These are phyloP conservation scores for Mus spicilegus DNA, from an alignment of 2,113 vertebrate species.

Conservation along the genomic window DNA sequence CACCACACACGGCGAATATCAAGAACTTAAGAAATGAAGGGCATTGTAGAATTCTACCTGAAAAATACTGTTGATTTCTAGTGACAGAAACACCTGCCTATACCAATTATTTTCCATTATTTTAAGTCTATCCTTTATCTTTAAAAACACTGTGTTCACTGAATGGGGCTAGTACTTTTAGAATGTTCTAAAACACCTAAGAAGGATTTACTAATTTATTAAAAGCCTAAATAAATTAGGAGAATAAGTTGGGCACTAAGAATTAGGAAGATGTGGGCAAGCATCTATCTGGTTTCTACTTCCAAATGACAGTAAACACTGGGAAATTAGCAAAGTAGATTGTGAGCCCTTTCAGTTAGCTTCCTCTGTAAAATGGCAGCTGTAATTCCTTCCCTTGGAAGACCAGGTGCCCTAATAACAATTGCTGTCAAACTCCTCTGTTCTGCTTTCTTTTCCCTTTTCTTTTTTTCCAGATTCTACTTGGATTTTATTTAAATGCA, in stretches of 20 bases:
- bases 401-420: background rate
- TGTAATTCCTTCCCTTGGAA: background rate
- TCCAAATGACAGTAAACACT: background rate
- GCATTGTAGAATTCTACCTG: background rate
- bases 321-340: background rate
- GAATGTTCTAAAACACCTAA: background rate
- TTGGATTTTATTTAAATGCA: conserved; percentile 40
- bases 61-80: background rate
- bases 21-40: background rate
- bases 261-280: background rate
- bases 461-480: background rate
- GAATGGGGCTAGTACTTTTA: background rate
- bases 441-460: conserved; percentile 12
- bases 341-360: background rate
- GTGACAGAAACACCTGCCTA: background rate
- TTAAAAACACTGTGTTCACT: background rate
- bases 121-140: background rate
- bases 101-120: background rate
- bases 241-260: background rate
- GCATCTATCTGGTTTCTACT: background rate
- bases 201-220: background rate
- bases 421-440: background rate
- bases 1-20: background rate
- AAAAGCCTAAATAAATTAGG: background rate
- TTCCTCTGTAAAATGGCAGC: background rate